A percentile compares a stretch with the other conserved stretches of the same genome.
Conservation (phyloP, 1,140 invertebrate species). For the Diabrotica virgifera region DNA sequence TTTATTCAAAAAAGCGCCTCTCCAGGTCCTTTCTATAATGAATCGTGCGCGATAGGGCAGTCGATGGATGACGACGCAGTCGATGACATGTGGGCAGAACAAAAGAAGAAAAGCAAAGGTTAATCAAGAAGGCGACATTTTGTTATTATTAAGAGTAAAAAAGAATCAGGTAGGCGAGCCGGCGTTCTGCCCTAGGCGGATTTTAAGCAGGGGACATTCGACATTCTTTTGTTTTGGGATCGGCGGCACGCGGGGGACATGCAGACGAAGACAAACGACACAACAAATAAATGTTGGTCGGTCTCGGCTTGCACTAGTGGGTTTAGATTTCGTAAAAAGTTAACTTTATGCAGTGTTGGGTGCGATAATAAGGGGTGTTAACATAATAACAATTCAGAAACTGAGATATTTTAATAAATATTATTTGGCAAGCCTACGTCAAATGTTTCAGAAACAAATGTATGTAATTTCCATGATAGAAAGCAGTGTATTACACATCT, state of each 20-base stretch:
- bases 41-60: background rate
- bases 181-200: constrained; percentile 14
- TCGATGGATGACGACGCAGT: background rate
- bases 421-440: too few relatives aligned
- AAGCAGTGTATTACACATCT: too few relatives aligned
- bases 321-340: background rate
- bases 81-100: constrained; percentile 20
- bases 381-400: too few relatives aligned
- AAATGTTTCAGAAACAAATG: too few relatives aligned
- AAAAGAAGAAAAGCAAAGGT: constrained; percentile 16
- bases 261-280: background rate
- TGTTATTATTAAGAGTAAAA: constrained; percentile 11
- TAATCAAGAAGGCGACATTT: constrained; percentile 21
- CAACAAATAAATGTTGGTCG: background rate
- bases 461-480: too few relatives aligned
- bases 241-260: background rate
- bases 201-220: constrained; percentile 18
- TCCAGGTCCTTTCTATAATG: background rate
- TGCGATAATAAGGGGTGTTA: too few relatives aligned
- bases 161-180: constrained; percentile 17
- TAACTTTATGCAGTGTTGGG: too few relatives aligned
- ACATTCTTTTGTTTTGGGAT: constrained; percentile 19
- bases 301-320: background rate
- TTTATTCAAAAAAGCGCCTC: background rate
- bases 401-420: too few relatives aligned